Evolutionary conservation across 2,888 invertebrate genomes (phyloP).

Genomic region (Vandiemenella viatica): DNA sequence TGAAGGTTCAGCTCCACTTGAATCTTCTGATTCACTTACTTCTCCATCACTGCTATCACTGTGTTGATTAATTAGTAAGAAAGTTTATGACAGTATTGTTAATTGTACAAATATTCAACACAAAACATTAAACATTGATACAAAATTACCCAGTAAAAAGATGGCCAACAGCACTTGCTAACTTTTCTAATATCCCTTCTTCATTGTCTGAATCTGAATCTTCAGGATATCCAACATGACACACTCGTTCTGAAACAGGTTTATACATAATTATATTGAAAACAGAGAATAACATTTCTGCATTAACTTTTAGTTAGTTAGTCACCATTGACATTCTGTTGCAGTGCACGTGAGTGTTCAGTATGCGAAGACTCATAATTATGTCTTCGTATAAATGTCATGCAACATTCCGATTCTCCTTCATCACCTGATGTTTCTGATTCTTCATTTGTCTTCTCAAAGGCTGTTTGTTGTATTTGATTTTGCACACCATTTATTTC

Average conservation of each 20-base stretch:
- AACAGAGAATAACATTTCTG: too few species aligned
- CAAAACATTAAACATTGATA: not conserved
- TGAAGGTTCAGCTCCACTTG: constrained; percentile 28
- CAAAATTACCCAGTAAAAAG: constrained; percentile 53
- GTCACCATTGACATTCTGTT: not conserved
- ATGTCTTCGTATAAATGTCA: constrained; percentile 38
- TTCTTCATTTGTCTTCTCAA: constrained; percentile 33
- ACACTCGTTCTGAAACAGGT: constrained; percentile 22
- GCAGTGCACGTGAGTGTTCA: not conserved
- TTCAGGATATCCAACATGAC: constrained; percentile 27
- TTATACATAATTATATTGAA: constrained; percentile 6
- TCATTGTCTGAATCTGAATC: constrained; percentile 65
- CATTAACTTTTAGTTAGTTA: not conserved
- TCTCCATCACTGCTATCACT: constrained; percentile 43
- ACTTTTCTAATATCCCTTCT: constrained; percentile 49
- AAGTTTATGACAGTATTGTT: too few species aligned
- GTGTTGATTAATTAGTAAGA: too few species aligned
- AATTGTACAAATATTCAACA: too few species aligned
- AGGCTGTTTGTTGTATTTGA: constrained; percentile 10
- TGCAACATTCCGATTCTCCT: constrained; percentile 34
- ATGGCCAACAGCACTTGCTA: constrained; percentile 57
- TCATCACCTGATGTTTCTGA: constrained; percentile 44
- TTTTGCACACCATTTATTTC: constrained; percentile 20
- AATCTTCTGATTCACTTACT: constrained; percentile 32
- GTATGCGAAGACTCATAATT: too few species aligned